A percentile compares a stretch with the other conserved stretches of the same genome.
phyloP scores from a whole-genome alignment of 1,140 invertebrate genomes.

The Drosophila tsacasi region DNA sequence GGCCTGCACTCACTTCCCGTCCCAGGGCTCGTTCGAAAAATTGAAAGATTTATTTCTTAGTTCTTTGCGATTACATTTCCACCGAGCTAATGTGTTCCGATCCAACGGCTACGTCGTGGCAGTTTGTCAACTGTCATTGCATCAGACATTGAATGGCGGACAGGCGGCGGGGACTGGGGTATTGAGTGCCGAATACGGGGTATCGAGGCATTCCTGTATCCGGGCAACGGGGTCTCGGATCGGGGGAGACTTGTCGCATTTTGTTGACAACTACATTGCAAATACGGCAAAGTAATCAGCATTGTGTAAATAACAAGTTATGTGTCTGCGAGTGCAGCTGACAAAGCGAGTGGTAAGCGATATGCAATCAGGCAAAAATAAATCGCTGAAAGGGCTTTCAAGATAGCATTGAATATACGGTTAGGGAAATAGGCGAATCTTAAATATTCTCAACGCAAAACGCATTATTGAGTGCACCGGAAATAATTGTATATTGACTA shows the following conservation, averaged over 20 bases:
- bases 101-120: conserved; percentile 65
- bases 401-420: neutral
- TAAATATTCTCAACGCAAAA: conserved; percentile 6
- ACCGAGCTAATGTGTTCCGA: conserved; percentile 78
- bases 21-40: conserved; percentile 66
- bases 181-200: conserved; percentile 11
- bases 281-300: conserved; percentile 66
- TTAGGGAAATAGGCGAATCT: neutral
- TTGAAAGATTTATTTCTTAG: conserved; percentile 84
- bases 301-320: conserved; percentile 64
- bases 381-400: conserved; percentile 21
- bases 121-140: conserved; percentile 78
- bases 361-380: conserved; percentile 44
- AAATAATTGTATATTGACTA: conserved; percentile 30
- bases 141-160: conserved; percentile 59
- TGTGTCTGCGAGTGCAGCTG: conserved; percentile 43
- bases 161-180: conserved; percentile 8
- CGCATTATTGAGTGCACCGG: conserved; percentile 8
- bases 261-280: conserved; percentile 67
- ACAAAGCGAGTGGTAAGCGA: conserved; percentile 56
- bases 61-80: conserved; percentile 76
- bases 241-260: conserved; percentile 40
- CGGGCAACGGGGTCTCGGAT: neutral
- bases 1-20: neutral
- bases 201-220: neutral